Percentiles rank a stretch among this genome's conserved stretches.
Evolutionary conservation across 2,888 invertebrate species (phyloP).

Genomic region (Lathronympha strigana): DNA sequence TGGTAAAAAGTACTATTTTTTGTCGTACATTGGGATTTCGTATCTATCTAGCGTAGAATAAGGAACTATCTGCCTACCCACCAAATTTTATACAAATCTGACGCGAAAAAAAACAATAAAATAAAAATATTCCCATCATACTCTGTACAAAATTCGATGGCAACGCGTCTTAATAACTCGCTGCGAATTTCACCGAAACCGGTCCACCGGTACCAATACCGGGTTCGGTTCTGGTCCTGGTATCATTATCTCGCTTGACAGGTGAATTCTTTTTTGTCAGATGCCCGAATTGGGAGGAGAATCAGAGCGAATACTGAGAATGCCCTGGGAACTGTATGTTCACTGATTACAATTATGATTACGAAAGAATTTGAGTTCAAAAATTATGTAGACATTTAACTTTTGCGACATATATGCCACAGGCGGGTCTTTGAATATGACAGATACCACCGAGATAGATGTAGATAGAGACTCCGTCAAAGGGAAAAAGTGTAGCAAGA

Average conservation of each 20-base stretch:
- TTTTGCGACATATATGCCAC: too few relatives aligned
- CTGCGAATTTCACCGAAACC: constrained; percentile 53
- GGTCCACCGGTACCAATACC: constrained; percentile 46
- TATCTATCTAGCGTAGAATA: too few relatives aligned
- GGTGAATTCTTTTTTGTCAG: constrained; percentile 60
- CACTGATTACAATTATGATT: constrained; percentile 32
- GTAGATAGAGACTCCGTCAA: too few relatives aligned
- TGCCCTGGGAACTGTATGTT: constrained; percentile 7
- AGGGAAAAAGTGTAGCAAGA: too few relatives aligned
- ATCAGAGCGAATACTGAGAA: constrained; percentile 29
- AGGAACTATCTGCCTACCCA: too few relatives aligned
- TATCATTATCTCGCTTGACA: constrained; percentile 55
- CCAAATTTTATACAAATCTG: too few relatives aligned
- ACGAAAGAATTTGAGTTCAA: background rate
- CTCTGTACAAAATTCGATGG: constrained; percentile 50
- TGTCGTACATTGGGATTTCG: too few relatives aligned
- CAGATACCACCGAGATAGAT: too few relatives aligned
- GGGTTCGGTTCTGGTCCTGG: constrained; percentile 42
- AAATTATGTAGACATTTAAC: too few relatives aligned
- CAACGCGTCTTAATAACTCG: constrained; percentile 54
- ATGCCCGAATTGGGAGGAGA: constrained; percentile 39
- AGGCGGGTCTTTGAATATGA: too few relatives aligned
- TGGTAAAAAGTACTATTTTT: too few relatives aligned
- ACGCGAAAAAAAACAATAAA: too few relatives aligned
- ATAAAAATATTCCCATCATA: constrained; percentile 40